Percentiles rank a stretch among this genome's conserved stretches.
These are phyloP conservation scores for Lepilemur ruficaudatus DNA, from an alignment of 2,797 vertebrate species.

Conservation along the genomic window DNA sequence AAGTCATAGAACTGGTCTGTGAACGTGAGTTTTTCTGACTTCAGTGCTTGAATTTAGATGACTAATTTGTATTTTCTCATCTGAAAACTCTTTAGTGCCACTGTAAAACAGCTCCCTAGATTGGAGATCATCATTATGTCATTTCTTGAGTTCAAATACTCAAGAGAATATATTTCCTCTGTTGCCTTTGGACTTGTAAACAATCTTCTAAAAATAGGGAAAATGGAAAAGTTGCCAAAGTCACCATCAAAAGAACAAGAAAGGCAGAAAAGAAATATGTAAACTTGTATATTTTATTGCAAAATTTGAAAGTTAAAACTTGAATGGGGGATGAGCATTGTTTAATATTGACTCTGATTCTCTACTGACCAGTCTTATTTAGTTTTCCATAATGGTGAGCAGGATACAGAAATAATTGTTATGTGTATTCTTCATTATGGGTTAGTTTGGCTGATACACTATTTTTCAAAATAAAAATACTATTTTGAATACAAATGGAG, in stretches of 20 bases:
- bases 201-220: slow-evolving; percentile 52
- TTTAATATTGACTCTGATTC: background rate
- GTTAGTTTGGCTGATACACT: background rate
- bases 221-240: slow-evolving; percentile 38
- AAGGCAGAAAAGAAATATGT: slow-evolving; percentile 11
- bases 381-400: background rate
- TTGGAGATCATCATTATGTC: background rate
- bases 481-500: background rate
- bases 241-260: slow-evolving; percentile 43
- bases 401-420: background rate
- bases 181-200: slow-evolving; percentile 1
- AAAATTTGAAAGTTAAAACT: slow-evolving; percentile 28
- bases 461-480: slow-evolving; percentile 1
- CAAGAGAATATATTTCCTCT: slow-evolving; percentile 14
- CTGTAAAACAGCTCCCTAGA: background rate
- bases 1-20: background rate
- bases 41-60: background rate
- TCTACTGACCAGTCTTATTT: background rate
- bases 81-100: background rate
- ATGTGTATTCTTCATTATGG: background rate
- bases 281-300: slow-evolving; percentile 39
- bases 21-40: slow-evolving; percentile 2
- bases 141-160: slow-evolving; percentile 22
- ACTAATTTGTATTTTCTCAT: background rate
- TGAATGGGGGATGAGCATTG: background rate